These are phyloP conservation scores for Squalus acanthias DNA, from an alignment of 2,797 vertebrate genomes.

Conservation along the genomic window DNA sequence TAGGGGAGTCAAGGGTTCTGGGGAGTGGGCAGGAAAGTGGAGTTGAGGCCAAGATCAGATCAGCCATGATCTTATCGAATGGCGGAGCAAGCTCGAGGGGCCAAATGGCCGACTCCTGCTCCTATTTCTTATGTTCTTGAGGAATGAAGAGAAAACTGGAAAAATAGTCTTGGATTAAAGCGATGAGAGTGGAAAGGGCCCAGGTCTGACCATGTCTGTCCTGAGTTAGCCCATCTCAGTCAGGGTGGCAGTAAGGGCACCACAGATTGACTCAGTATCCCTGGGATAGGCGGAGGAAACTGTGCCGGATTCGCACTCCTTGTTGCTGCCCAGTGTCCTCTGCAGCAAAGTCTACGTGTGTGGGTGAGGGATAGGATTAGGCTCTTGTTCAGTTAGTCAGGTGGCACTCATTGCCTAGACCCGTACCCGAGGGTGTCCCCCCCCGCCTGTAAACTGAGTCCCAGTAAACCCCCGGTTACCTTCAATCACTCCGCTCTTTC, in stretches of 20 bases:
- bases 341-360: not conserved
- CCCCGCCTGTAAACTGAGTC: not conserved
- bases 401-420: not conserved
- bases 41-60: too few relatives aligned
- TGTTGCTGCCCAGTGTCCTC: too few relatives aligned
- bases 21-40: too few relatives aligned
- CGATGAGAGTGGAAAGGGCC: not conserved
- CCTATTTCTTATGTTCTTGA: constrained; percentile 37
- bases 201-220: not conserved
- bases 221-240: not conserved
- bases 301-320: too few relatives aligned
- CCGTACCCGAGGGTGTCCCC: too few relatives aligned
- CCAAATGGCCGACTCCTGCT: not conserved
- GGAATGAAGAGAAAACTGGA: not conserved
- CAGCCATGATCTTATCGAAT: too few relatives aligned
- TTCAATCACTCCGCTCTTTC: not conserved
- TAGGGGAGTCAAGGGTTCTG: too few relatives aligned
- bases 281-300: too few relatives aligned
- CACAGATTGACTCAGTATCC: not conserved
- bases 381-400: not conserved
- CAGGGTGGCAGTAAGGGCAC: not conserved
- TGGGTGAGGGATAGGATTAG: not conserved
- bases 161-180: not conserved
- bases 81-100: too few relatives aligned
- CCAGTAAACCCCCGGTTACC: not conserved